These are phyloP conservation scores for Elgaria multicarinata DNA, from an alignment of 2,113 vertebrate species.

Conservation along the genomic window DNA sequence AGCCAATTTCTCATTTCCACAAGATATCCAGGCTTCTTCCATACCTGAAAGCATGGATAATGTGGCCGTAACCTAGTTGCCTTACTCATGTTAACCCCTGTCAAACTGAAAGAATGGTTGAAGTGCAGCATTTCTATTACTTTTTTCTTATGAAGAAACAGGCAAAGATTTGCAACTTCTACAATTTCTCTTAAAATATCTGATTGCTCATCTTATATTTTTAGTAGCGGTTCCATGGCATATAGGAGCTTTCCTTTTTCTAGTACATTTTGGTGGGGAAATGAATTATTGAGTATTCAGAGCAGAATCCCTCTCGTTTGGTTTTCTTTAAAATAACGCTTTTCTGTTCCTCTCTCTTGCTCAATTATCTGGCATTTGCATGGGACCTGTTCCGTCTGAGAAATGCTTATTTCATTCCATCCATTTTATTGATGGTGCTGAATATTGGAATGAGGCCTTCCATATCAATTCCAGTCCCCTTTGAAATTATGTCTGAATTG, in stretches of 20 bases:
- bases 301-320: not conserved
- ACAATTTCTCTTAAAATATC: not conserved
- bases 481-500: too few species aligned
- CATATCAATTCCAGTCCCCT: too few species aligned
- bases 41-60: too few species aligned
- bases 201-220: not conserved
- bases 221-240: not conserved
- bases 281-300: not conserved
- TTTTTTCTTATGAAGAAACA: not conserved
- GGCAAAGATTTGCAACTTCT: not conserved
- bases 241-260: too few species aligned
- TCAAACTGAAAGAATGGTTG: not conserved
- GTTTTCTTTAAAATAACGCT: not conserved
- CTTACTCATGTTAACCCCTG: not conserved
- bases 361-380: not conserved
- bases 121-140: not conserved
- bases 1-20: not conserved
- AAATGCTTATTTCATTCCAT: not conserved
- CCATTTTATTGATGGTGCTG: not conserved
- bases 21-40: not conserved
- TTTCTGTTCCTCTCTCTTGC: too few species aligned
- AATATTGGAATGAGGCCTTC: not conserved
- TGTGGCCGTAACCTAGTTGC: not conserved
- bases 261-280: not conserved
- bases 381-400: too few species aligned